Percentiles rank a stretch among this genome's conserved stretches.
Evolutionary conservation across 2,888 invertebrate species (phyloP).

Genomic region (Nowickia ferox): DNA sequence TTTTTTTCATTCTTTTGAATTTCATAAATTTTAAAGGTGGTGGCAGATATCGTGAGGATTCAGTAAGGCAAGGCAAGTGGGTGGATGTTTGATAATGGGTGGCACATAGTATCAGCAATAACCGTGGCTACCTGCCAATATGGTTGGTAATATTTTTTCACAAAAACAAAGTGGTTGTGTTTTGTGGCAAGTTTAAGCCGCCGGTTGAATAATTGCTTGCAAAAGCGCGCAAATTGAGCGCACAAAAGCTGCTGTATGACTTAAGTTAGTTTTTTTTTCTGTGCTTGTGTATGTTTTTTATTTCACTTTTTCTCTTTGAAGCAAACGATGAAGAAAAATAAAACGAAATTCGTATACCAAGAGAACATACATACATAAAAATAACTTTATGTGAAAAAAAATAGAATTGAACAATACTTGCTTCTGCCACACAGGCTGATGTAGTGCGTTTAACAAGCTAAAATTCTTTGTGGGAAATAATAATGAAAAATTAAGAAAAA

Average conservation of each 20-base stretch:
- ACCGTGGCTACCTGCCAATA: conserved; percentile 73
- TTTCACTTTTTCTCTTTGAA: conserved; percentile 52
- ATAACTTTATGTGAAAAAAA: background rate
- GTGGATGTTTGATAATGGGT: background rate
- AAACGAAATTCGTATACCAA: conserved; percentile 26
- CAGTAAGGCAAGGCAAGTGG: background rate
- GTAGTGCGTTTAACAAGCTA: conserved; percentile 67
- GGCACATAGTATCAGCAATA: conserved; percentile 47
- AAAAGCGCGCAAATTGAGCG: conserved; percentile 81
- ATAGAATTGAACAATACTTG: conserved; percentile 51
- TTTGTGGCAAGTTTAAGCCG: conserved; percentile 76
- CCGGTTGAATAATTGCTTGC: conserved; percentile 80
- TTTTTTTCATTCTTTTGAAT: conserved; percentile 60
- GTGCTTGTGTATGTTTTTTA: background rate
- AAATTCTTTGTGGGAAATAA: conserved; percentile 60
- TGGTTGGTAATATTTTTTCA: conserved; percentile 66
- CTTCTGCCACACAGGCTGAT: conserved; percentile 59
- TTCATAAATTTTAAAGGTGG: conserved; percentile 64
- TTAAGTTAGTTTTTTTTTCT: conserved; percentile 54
- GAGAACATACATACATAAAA: conserved; percentile 24
- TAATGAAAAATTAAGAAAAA: background rate
- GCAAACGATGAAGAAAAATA: conserved; percentile 57
- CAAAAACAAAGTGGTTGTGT: conserved; percentile 70
- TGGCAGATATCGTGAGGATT: conserved; percentile 16
- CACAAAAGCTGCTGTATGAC: conserved; percentile 74